Evolutionary conservation across 2,113 vertebrate species (phyloP), one percentile per base, ranked within the genome.

Genomic region (Ochotona princeps): DNA sequence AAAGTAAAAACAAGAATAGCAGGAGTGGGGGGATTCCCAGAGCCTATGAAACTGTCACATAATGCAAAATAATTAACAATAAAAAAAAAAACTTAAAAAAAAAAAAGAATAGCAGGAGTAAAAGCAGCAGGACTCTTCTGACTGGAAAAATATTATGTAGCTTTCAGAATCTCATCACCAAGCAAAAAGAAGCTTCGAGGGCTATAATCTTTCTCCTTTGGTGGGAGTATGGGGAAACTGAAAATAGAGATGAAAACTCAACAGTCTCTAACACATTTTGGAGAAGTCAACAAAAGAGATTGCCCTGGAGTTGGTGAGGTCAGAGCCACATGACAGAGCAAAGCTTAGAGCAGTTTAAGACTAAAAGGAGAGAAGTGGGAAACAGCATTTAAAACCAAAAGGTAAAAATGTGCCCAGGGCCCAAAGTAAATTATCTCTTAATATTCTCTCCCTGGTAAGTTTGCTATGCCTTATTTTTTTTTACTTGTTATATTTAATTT

Each of bases 261-360:
- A 89, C 32, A 14, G 28, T 91, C 63, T 66, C 57, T 84, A 76
- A 80, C 94, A 84, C 69, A 84, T 30, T n/a, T 90, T 67, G 90
- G 35, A 30, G 74, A 92, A 84, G 88, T 76, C 57, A 90, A 85
- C 67, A 81, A 89, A 80, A 75, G 70, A 14, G 28, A 74, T 35
- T 20, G 3, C 9, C 10, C 7, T n/a, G 47, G 35, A 72, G 13
- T 32, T 82, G 28, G 57, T 65, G 51, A 38, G 73, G 51, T 8
- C 61, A 86, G 75, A 83, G 35, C 30, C 15, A 1, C 2, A 28
- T 10, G 61, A 57, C 10, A 70, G 72, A 76, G 65, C 67, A 92
- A 79, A 75, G 87, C 26, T 89, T 38, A 86, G 72, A 90, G 28
- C n/a, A 6, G 11, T 35, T 73, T 17, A 47, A 61, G 17, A 69